Evolutionary conservation across 2,113 vertebrate species (phyloP), one percentile per base, ranked within the genome.

Genomic region (Laticauda colubrina): DNA sequence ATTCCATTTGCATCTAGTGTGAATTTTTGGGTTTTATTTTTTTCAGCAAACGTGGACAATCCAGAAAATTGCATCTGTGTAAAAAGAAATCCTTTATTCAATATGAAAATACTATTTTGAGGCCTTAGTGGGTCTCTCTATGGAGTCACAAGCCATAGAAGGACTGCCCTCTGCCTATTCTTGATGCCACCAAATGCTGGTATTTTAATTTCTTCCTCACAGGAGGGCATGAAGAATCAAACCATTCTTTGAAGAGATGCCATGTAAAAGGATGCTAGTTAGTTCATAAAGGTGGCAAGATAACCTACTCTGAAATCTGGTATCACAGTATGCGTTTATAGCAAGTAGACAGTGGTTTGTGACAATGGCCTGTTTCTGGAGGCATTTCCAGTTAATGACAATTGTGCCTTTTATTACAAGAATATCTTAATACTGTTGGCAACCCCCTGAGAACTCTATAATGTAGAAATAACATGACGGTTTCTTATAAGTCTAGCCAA

Each of bases 131-230:
- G 59, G 26, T 9, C 12, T 39, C 43, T 55, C 20, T 5, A 45
- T 20, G 14, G 56, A 87, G 85, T 54, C 75, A 86, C 4, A 87
- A 14, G 56, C 23, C 48, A 86, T 85, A 75, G 54, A 81, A 88
- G 61, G 12, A 56, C 15, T 57, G 87, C 48, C 91, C 61, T 43
- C 43, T 34, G 39, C 20, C 92, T 53, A 61, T 88, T 59, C 57
- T 5, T 48, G 26, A 51, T 75, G 51, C 88, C 92, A 92, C 54
- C 88, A 92, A 88, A 89, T 85, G 45, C 56, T 89, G 69, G 48
- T 43, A 92, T 59, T 89, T 89, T 85, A 51, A 34, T 92, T 89
- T 89, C 69, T 85, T 88, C 89, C 88, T 61, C 86, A 88, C 61
- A 88, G 91, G 87, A 92, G 91, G 91, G 85, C 24, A 51, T 56